A percentile compares a stretch with the other conserved stretches of the same genome.
phyloP scores from a whole-genome alignment of 92 coral and sea anemone genomes.

The Phenganax stokvisi region DNA sequence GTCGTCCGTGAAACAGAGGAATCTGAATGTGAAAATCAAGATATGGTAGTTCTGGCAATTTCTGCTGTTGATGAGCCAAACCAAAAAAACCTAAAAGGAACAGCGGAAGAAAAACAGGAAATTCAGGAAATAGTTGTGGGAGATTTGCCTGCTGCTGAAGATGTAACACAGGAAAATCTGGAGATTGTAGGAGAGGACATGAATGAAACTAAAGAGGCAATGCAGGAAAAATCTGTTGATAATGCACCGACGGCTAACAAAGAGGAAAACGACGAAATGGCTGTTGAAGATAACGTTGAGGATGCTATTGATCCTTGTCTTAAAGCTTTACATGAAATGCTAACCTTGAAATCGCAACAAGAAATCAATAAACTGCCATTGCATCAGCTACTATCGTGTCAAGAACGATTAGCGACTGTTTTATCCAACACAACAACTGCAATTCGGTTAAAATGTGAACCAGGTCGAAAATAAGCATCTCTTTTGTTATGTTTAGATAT shows the following conservation, averaged over 20 bases:
- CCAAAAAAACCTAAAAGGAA: neutral
- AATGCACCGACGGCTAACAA: neutral
- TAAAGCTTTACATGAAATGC: neutral
- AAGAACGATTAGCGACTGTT: conserved; percentile 29
- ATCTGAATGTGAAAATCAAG: neutral
- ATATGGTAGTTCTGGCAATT: neutral
- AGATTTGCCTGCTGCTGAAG: neutral
- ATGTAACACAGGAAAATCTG: neutral
- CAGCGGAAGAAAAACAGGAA: neutral
- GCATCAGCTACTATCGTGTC: conserved; percentile 6
- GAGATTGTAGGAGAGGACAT: neutral
- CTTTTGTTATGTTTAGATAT: neutral
- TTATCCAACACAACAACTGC: conserved; percentile 25
- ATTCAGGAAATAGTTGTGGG: neutral
- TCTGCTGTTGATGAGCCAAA: neutral
- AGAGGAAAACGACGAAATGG: neutral
- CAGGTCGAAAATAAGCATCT: neutral
- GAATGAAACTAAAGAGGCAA: neutral
- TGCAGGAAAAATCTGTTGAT: neutral
- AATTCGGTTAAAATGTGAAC: conserved; percentile 23
- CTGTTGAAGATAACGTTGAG: neutral
- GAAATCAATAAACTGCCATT: conserved; percentile 26
- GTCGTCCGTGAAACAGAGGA: neutral
- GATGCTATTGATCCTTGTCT: conserved; percentile 16
- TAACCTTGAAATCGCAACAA: conserved; percentile 7